phyloP scores from a whole-genome alignment of 2,113 vertebrate genomes.

The Callionymus lyra region DNA sequence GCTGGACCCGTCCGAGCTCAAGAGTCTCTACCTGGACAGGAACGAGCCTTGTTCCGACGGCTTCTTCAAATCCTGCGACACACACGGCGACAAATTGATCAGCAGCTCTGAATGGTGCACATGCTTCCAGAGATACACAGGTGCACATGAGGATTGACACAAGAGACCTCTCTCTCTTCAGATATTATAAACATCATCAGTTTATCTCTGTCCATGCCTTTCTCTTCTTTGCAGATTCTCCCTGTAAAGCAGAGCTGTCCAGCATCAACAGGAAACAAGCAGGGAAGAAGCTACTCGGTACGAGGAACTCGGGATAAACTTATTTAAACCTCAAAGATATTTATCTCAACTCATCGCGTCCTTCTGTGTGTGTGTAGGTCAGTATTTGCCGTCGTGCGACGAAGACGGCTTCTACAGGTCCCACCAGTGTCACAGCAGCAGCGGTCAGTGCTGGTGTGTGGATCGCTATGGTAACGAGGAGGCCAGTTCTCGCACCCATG shows the following conservation, averaged over 20 bases:
- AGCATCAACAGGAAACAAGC: slow-evolving; percentile 80
- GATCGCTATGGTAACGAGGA: slow-evolving; percentile 94
- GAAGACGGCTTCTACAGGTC: slow-evolving; percentile 90
- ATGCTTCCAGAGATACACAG: slow-evolving; percentile 95
- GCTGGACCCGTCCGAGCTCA: slow-evolving; percentile 86
- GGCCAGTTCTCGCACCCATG: slow-evolving; percentile 75
- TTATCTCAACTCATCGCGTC: slow-evolving; percentile 8
- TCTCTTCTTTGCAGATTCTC: slow-evolving; percentile 75
- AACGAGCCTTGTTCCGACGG: slow-evolving; percentile 82
- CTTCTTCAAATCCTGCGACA: slow-evolving; percentile 90
- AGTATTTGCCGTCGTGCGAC: slow-evolving; percentile 85
- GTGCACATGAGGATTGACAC: too few relatives aligned
- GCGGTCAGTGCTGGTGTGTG: slow-evolving; percentile 93
- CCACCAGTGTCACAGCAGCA: slow-evolving; percentile 82
- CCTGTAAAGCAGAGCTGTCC: slow-evolving; percentile 84
- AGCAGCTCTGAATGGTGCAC: slow-evolving; percentile 97
- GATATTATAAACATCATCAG: slow-evolving; percentile 23
- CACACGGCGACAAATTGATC: slow-evolving; percentile 79
- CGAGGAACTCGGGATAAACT: too few relatives aligned
- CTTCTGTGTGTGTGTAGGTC: slow-evolving; percentile 59
- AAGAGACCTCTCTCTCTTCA: too few relatives aligned
- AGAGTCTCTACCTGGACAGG: slow-evolving; percentile 84
- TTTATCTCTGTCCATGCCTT: slow-evolving; percentile 18
- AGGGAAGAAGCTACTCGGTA: slow-evolving; percentile 84
- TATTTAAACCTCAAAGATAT: neutral